Percentiles rank a stretch among this genome's conserved stretches.
Evolutionary conservation across 2,797 vertebrate species (phyloP).

Genomic region (Acrocephalus scirpaceus): DNA sequence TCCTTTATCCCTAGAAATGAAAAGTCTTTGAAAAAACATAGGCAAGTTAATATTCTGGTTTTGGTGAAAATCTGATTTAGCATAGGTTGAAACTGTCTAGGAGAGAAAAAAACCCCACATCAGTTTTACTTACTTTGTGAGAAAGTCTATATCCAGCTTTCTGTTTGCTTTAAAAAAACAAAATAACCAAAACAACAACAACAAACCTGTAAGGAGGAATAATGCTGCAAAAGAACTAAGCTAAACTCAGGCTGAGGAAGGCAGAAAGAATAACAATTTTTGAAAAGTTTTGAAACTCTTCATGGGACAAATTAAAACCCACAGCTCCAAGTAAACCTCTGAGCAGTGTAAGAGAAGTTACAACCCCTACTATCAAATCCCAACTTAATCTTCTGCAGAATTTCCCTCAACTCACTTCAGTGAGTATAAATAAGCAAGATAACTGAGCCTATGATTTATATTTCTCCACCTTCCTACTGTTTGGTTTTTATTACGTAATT

Average conservation of each 20-base stretch:
- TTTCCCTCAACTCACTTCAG: not conserved
- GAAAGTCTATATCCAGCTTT: not conserved
- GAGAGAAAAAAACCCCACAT: accelerated
- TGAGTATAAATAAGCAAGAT: not conserved
- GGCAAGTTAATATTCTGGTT: not conserved
- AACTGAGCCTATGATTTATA: not conserved
- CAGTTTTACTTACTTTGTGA: not conserved
- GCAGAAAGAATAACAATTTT: not conserved
- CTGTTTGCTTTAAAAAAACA: not conserved
- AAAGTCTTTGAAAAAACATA: not conserved
- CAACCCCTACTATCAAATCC: not conserved
- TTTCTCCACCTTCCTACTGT: not conserved
- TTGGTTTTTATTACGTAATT: not conserved
- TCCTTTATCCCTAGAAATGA: not conserved
- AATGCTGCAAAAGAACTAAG: not conserved
- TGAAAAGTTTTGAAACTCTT: not conserved
- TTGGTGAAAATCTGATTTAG: not conserved
- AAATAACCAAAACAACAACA: not conserved
- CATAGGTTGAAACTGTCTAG: not conserved
- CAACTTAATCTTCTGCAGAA: not conserved
- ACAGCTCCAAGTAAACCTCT: not conserved
- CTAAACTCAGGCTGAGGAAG: not conserved
- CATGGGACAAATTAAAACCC: not conserved
- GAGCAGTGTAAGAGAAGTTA: not conserved
- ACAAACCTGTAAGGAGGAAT: not conserved